Base-by-base conservation (phyloP, 1,140 invertebrate species). In the Xylocopa sonorina region DNA sequence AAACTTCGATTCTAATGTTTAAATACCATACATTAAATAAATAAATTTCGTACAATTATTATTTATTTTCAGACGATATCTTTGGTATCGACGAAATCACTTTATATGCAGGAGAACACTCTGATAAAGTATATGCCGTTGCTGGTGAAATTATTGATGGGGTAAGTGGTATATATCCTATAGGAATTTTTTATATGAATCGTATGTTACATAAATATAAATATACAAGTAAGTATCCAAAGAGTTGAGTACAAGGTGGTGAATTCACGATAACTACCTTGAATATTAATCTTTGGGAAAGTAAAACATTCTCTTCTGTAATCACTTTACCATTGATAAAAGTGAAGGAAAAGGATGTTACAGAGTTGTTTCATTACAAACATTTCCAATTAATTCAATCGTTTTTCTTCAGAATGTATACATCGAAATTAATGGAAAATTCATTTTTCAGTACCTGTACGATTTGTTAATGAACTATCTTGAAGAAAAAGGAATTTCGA, bases 401-500 rank as follows among this genome's bases (percentile, higher is more conserved):
- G 0, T 48, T n/a, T 71, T 12, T 16, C 7, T n/a, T 46, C n/a
- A 3, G 41, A 4, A 57, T 50, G 6, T 51, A 1, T 46, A 1
- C 38, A 16, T 27, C 10, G 0, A 38, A 16, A 57, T 48, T 16
- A 24, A 18, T 38, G 14, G 46, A 6, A 50, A 81, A 68, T 83
- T 85, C 87, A 79, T 83, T 92, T 95, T 95, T 18, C 93, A 98
- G 97, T 97, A 98, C 89, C 92, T 99, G 34, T 99, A 99, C 89
- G 98, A 99, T 91, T 94, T 99, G 29, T 92, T 99, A 55, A 97
- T 99, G 96, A 98, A 98, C 88, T 94, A 97, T 76, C 93, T 99
- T 66, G 98, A 99, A 90, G 98, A 99, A 88, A 97, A 98, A 88
- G 98, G 98, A 41, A 94, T 99, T 74, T 96, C 96, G 77, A 98